These are phyloP conservation scores for Oryzias celebensis DNA, from an alignment of 2,113 vertebrate genomes.

Conservation along the genomic window DNA sequence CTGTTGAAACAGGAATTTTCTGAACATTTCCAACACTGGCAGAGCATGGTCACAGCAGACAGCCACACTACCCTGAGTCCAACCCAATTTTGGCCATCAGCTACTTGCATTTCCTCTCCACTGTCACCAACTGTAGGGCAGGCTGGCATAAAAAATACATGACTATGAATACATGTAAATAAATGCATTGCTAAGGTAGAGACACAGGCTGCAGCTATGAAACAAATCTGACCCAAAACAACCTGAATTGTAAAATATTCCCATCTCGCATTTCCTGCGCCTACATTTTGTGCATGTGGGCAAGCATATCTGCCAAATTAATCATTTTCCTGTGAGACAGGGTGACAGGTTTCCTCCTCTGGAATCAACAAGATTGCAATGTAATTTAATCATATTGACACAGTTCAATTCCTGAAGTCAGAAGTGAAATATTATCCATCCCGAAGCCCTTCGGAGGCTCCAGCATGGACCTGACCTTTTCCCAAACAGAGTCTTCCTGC, in stretches of 20 bases:
- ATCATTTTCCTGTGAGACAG: background rate
- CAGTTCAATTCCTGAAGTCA: background rate
- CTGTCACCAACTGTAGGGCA: too few species aligned
- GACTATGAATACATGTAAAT: background rate
- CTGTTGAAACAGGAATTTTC: background rate
- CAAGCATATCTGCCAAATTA: background rate
- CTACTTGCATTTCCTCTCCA: background rate
- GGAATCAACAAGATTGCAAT: background rate
- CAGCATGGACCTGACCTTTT: conserved; percentile 2
- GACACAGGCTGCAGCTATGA: too few species aligned
- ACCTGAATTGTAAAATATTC: background rate
- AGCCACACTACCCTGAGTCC: background rate
- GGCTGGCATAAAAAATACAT: background rate
- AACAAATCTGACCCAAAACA: background rate
- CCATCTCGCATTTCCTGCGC: background rate
- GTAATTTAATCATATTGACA: background rate
- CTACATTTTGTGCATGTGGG: background rate
- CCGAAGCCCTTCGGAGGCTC: background rate
- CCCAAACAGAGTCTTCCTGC: conserved; percentile 3
- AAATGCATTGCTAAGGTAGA: too few species aligned
- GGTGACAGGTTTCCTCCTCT: background rate
- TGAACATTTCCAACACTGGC: background rate
- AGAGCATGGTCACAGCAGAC: background rate
- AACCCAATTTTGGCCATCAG: background rate
- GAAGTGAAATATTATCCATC: background rate